Evolutionary conservation across 2,113 vertebrate species (phyloP), one percentile per base, ranked within the genome.

Genomic region (Tetraodon nigroviridis): DNA sequence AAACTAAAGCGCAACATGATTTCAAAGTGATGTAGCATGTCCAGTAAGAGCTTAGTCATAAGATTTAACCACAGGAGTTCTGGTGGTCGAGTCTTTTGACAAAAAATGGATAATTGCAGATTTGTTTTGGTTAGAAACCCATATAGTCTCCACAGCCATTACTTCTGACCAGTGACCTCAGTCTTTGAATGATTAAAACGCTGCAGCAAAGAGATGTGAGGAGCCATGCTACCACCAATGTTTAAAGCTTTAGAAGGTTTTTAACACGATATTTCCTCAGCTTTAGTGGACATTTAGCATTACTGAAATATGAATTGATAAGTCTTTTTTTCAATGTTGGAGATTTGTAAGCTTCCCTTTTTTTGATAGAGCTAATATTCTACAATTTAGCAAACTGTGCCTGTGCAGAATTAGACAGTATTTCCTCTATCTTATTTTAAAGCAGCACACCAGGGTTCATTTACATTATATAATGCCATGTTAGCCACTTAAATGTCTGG

Each of bases 21-120:
- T 64, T 55, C 75, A 63, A 47, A 82, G 71, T 48, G 76, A 84
- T 64, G 84, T 65, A 75, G 80, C 71, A 48, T 62, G 69, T 73
- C 71, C 73, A 68, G 77, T 66, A 76, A 71, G 58, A 68, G 83
- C 80, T 89, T 76, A 84, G 83, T 89, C 84, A 87, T 81, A 72
- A 84, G 73, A 73, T 82, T 74, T 68, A 59, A 86, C 85, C 80
- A 58, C 84, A 76, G 78, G 63, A 64, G 71, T 73, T 75, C 41
- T 62, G 80, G 75, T 82, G 85, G 81, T 78, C 74, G 55, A 60
- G 69, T 56, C 62, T 44, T 6, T 55, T 53, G 59, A 58, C 58
- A 59, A 62, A 63, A 75, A 61, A 71, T 53, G 67, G 61, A 73
- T 55, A 60, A 65, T 62, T 68, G 73, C 69, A 75, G 80, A 81